phyloP scores from a whole-genome alignment of 2,797 vertebrate genomes.

The Gymnoscopelus microlampas region DNA sequence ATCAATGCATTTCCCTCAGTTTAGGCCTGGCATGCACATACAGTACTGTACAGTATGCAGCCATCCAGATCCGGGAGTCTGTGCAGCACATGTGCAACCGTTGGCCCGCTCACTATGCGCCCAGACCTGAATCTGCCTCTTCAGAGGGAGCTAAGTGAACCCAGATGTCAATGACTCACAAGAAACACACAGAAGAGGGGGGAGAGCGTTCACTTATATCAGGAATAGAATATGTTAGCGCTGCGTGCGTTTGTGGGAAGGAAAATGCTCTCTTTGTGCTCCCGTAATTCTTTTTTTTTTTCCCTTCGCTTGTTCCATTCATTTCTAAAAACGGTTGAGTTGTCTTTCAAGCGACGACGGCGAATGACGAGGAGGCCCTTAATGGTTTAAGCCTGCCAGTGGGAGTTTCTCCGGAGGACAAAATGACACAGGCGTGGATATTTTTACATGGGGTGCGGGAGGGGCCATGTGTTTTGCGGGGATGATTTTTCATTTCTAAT shows the following conservation, averaged over 20 bases:
- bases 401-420: conserved; percentile 43
- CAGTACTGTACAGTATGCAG: conserved; percentile 21
- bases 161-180: conserved; percentile 80
- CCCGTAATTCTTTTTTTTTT: conserved; percentile 22
- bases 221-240: conserved; percentile 37
- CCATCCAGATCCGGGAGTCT: conserved; percentile 47
- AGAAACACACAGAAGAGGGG: conserved; percentile 35
- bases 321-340: conserved; percentile 25
- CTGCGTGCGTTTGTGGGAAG: conserved; percentile 56
- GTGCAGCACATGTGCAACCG: conserved; percentile 76
- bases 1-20: conserved; percentile 23
- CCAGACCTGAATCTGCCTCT: conserved; percentile 55
- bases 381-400: conserved; percentile 38
- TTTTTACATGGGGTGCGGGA: conserved; percentile 37
- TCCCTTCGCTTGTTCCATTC: conserved; percentile 46
- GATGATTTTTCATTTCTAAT: conserved; percentile 68
- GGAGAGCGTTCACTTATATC: conserved; percentile 40
- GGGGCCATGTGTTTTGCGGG: conserved; percentile 29
- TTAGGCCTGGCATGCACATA: conserved; percentile 1
- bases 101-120: conserved; percentile 47
- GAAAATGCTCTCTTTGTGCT: conserved; percentile 61
- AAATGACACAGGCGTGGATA: conserved; percentile 40
- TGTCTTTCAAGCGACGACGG: conserved; percentile 46
- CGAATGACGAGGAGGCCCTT: conserved; percentile 55
- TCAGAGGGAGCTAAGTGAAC: conserved; percentile 66